These are phyloP conservation scores for Periophthalmodon schlosseri DNA, from an alignment of 2,113 vertebrate species.

Conservation along the genomic window DNA sequence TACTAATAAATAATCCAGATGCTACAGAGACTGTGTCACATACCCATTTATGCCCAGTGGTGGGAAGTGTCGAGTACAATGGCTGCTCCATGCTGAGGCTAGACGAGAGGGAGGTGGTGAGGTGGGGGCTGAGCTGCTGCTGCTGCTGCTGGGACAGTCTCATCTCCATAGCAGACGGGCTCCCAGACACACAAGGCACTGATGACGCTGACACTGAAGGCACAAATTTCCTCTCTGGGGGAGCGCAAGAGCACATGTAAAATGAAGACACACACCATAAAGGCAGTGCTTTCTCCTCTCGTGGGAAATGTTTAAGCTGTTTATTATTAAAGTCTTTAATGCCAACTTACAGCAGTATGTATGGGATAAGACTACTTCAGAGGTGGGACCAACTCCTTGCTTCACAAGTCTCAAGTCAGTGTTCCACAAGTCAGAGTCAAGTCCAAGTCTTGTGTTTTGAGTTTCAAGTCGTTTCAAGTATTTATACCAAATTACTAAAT, in stretches of 20 bases:
- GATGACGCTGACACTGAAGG: constrained; percentile 87
- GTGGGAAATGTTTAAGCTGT: constrained; percentile 24
- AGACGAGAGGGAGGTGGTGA: constrained; percentile 78
- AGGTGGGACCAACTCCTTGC: too few species aligned
- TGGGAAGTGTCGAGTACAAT: constrained; percentile 75
- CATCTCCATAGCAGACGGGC: constrained; percentile 78
- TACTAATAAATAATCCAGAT: neutral
- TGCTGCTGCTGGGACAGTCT: constrained; percentile 61
- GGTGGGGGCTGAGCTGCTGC: constrained; percentile 74
- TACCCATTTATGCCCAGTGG: constrained; percentile 82
- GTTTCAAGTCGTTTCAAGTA: too few species aligned
- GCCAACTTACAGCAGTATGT: constrained; percentile 7
- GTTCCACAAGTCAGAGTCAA: too few species aligned
- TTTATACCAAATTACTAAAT: too few species aligned
- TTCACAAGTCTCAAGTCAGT: too few species aligned
- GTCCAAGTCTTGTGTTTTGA: too few species aligned
- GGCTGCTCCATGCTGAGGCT: constrained; percentile 72
- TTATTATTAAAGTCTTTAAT: constrained; percentile 24
- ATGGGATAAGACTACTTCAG: neutral
- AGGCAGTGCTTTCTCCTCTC: constrained; percentile 38
- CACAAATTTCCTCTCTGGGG: constrained; percentile 94
- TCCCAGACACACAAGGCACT: constrained; percentile 90
- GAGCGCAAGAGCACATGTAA: constrained; percentile 41
- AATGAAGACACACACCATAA: constrained; percentile 38
- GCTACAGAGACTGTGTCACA: constrained; percentile 56